Evolutionary conservation across 1,140 invertebrate genomes (phyloP), one percentile per base, ranked within the genome.

Genomic region (Atta texana): DNA sequence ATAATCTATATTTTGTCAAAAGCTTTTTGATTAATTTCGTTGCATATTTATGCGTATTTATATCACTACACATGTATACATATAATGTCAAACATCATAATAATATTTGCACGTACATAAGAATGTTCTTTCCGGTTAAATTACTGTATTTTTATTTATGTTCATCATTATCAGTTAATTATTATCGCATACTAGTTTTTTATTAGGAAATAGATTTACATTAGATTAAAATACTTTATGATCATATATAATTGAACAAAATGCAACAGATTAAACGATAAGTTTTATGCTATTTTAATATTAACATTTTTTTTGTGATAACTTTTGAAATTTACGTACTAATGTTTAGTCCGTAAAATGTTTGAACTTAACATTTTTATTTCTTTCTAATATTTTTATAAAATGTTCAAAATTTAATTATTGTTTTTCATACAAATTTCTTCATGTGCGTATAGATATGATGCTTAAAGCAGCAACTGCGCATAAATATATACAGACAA

Each of bases 301-400:
- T 34, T 34, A 6, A 34, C 1, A 21, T 63, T 63, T 69, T 44
- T 69, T 69, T 44, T 49, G 24, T 14, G 49, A 21, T 24, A 21
- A 69, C 5, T 16, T 69, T 69, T 21, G 5, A 49, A 69, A 69
- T 69, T 10, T 16, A 69, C n/a, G n/a, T 69, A 28, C n/a, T 39
- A 6, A 66, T 8, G 0, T 61, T 18, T 18, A 68, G 3, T 21
- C 2, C 7, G 21, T 24, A 24, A n/a, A 69, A 24, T 55, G 3
- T 55, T 55, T 4, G 18, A 12, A 21, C 12, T 34, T 34, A 34
- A 34, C 6, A 34, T 34, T 34, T 34, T 34, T 7, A 68, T 68
- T 21, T 14, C 14, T 4, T 1, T 10, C 2, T 24, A 69, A 14
- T 12, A 16, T 69, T 69, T 49, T 16, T 0, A 69, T 24, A 69